Evolutionary conservation across 2,113 vertebrate genomes (phyloP), one percentile per base, ranked within the genome.

Genomic region (Orycteropus afer): DNA sequence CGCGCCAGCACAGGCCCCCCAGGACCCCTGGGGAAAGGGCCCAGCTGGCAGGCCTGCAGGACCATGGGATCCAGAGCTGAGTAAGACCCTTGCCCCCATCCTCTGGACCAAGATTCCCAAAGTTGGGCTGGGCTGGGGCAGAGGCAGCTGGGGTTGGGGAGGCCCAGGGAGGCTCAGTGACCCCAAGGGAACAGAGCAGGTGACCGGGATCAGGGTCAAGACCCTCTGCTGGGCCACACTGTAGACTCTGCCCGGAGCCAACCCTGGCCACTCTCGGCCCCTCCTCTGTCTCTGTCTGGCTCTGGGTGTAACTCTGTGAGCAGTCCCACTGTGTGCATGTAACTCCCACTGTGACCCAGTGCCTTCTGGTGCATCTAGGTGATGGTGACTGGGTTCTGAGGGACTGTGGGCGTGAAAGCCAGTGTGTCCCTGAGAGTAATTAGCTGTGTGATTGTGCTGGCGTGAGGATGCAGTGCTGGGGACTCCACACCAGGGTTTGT

Each of bases 61-160:
- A 97, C 78, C 92, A 98, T 98, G 98, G 98, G 95, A 83, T 98
- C 98, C 86, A 94, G 80, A 40, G 95, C 96, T 7, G 96, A 97
- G 98, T 98, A 97, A 98, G 98, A 17, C 53, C 78, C 42, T 40
- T 6, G 27, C 83, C 59, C 37, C 40, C 40, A 45, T 34, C 76
- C 51, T 73, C 32, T 40, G 22, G 37, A 67, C 77, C 32, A 20
- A 73, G 83, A 76, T 67, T 67, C 57, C 57, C 53, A 92, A 65
- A 59, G n/a, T 15, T 22, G 65, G 67, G 40, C 65, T 32, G 61
- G 65, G 49, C 49, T 20, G 34, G 81, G 22, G 27, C 37, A 32
- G 1, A 32, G 37, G 82, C 79, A 37, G 14, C 32, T 15, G 37
- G 40, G 78, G 32, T 22, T 11, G 57, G 47, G 65, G 14, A 49